Conservation (phyloP, 2,113 vertebrate species). For the Meriones unguiculatus region DNA sequence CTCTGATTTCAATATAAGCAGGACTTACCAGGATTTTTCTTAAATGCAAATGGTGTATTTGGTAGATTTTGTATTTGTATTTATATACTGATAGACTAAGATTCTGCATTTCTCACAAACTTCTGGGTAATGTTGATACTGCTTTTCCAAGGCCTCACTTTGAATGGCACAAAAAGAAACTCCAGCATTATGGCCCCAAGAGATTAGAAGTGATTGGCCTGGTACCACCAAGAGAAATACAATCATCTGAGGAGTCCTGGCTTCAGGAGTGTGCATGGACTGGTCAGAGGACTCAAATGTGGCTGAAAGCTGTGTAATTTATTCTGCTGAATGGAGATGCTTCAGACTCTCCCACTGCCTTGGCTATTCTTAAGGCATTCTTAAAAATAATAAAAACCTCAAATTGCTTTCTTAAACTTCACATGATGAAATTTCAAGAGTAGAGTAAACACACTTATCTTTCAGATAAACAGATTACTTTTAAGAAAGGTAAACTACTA, state of each 20-base stretch:
- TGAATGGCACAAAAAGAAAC: not conserved
- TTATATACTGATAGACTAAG: not conserved
- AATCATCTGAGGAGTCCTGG: not conserved
- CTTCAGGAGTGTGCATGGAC: not conserved
- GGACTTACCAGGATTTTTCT: not conserved
- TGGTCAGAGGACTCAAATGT: not conserved
- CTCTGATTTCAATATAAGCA: not conserved
- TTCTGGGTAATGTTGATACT: too few species aligned
- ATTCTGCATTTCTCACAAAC: not conserved
- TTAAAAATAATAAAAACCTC: not conserved
- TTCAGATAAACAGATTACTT: not conserved
- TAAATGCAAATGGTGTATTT: not conserved
- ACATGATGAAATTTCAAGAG: not conserved
- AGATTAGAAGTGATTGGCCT: not conserved
- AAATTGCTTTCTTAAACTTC: not conserved
- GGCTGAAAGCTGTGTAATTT: not conserved
- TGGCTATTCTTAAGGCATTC: not conserved
- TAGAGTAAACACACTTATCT: not conserved
- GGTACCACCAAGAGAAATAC: not conserved
- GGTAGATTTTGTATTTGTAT: too few species aligned
- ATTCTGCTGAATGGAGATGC: not conserved
- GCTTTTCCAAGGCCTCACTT: not conserved
- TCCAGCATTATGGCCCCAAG: not conserved
- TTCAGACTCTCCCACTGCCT: not conserved
- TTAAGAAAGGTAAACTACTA: not conserved